Conservation (phyloP, 2,113 vertebrate species). For the Pleuronectes platessa region DNA sequence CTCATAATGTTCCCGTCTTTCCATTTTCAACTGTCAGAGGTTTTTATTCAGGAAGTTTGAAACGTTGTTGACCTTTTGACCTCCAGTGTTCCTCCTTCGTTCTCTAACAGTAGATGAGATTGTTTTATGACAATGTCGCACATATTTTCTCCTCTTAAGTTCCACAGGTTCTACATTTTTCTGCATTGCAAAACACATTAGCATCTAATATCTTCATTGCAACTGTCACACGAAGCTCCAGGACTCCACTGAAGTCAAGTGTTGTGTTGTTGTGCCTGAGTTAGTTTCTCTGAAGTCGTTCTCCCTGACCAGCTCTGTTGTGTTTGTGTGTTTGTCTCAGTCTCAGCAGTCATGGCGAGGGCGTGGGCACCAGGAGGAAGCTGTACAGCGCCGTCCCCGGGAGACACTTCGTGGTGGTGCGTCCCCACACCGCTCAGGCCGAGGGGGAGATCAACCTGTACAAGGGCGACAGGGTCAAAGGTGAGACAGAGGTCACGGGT, state of each 20-base stretch:
- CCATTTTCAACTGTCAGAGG: neutral
- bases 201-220: neutral
- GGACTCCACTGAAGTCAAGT: too few relatives aligned
- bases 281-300: too few relatives aligned
- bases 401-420: constrained; percentile 91
- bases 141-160: neutral
- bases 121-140: neutral
- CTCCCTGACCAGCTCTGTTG: neutral
- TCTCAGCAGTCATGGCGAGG: constrained; percentile 83
- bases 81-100: neutral
- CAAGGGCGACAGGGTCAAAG: constrained; percentile 95
- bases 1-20: neutral
- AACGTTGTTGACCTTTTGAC: neutral
- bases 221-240: too few relatives aligned
- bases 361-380: constrained; percentile 88
- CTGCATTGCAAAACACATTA: neutral
- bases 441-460: constrained; percentile 94
- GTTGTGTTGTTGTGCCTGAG: neutral
- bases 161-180: neutral
- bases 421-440: constrained; percentile 90
- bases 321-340: neutral
- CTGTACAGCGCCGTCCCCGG: constrained; percentile 96
- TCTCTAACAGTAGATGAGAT: neutral
- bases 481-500: constrained; percentile 74
- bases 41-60: neutral